Evolutionary conservation across 2,797 vertebrate species (phyloP).

Genomic region (Tragopan temminckii): DNA sequence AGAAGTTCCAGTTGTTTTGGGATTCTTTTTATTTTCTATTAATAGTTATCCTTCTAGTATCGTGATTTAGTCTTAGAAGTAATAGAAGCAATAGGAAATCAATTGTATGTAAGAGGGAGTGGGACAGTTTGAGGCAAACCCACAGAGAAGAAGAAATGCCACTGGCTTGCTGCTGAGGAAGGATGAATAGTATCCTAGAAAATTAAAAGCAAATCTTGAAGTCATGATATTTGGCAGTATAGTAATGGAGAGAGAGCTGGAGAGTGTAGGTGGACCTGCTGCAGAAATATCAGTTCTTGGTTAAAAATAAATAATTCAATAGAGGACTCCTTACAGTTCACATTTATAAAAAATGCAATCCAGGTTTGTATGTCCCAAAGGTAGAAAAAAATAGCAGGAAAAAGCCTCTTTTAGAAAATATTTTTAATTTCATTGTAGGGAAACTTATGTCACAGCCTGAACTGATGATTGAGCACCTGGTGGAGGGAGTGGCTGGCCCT

Average conservation of each 20-base stretch:
- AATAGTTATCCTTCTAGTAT: neutral
- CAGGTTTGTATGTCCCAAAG: neutral
- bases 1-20: neutral
- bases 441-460: too few species aligned
- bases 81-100: neutral
- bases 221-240: neutral
- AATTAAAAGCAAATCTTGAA: neutral
- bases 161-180: neutral
- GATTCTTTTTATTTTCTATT: slow-evolving; percentile 15
- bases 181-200: neutral
- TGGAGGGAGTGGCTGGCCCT: too few species aligned
- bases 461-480: too few species aligned
- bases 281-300: neutral
- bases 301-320: neutral
- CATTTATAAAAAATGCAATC: neutral
- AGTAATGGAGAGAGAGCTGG: neutral
- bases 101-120: neutral
- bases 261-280: neutral
- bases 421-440: neutral
- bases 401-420: neutral
- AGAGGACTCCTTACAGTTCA: neutral
- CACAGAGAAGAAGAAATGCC: neutral
- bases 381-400: neutral
- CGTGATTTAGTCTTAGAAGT: neutral
- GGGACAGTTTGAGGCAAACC: neutral